These are phyloP conservation scores for Nyctibius grandis DNA, from an alignment of 2,797 vertebrate species.

Conservation along the genomic window DNA sequence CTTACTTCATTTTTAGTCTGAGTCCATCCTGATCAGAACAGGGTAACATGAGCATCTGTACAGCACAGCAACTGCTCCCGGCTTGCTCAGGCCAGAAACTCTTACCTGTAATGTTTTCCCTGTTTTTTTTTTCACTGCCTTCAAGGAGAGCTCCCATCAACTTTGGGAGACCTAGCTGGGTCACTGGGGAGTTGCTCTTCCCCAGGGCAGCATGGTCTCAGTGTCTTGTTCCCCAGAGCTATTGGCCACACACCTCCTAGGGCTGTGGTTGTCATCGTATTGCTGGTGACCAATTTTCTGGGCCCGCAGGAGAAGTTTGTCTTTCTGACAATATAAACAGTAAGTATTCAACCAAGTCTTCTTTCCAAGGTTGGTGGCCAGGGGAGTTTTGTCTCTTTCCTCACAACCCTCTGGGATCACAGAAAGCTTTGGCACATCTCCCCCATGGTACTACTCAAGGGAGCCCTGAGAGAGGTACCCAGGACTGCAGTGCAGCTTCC, in stretches of 20 bases:
- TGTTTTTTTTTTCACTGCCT: not conserved
- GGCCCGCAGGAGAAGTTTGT: not conserved
- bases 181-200: accelerated
- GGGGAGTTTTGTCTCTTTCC: not conserved
- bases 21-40: not conserved
- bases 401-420: not conserved
- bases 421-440: not conserved
- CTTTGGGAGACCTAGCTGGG: not conserved
- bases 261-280: accelerated
- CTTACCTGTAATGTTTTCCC: accelerated
- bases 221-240: not conserved
- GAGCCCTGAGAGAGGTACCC: not conserved
- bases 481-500: not conserved
- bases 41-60: not conserved
- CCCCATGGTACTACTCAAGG: accelerated
- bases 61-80: not conserved
- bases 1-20: not conserved
- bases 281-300: not conserved
- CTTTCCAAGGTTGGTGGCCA: not conserved
- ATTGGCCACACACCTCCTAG: not conserved
- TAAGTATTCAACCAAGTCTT: not conserved
- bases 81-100: not conserved
- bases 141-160: not conserved
- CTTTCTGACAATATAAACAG: not conserved
- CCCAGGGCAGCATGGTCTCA: not conserved